phyloP scores from a whole-genome alignment of 2,888 invertebrate species.

The Drosophila cracens region DNA sequence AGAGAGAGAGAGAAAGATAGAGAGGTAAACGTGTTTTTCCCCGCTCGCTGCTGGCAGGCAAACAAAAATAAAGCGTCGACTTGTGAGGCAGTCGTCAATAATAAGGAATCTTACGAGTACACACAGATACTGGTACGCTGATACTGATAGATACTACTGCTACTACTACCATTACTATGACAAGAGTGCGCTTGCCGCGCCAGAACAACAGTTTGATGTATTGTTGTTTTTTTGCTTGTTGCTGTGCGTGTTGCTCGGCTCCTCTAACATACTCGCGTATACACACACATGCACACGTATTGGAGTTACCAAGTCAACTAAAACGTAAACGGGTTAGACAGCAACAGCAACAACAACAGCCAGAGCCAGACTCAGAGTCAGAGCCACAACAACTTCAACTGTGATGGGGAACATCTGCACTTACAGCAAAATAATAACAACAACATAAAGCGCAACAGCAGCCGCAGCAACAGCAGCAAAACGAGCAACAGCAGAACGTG shows the following conservation, averaged over 20 bases:
- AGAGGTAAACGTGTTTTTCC: conserved; percentile 75
- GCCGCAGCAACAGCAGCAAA: conserved; percentile 39
- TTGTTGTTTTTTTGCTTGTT: conserved; percentile 46
- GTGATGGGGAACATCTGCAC: conserved; percentile 42
- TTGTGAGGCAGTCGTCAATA: conserved; percentile 44
- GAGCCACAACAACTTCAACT: conserved; percentile 32
- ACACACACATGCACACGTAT: conserved; percentile 15
- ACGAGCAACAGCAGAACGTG: conserved; percentile 50
- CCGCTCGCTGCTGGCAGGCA: conserved; percentile 52
- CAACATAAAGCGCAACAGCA: conserved; percentile 27
- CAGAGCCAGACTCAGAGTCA: conserved; percentile 22
- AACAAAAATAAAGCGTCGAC: conserved; percentile 66
- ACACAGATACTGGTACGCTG: conserved; percentile 52
- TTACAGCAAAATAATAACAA: conserved; percentile 25
- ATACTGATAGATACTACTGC: conserved; percentile 25
- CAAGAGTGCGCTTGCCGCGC: conserved; percentile 18
- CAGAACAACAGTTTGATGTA: conserved; percentile 65
- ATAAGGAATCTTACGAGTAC: conserved; percentile 72
- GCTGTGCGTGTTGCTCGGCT: conserved; percentile 49
- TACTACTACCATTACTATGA: not conserved
- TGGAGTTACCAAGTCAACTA: conserved; percentile 67
- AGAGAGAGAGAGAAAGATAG: conserved; percentile 4
- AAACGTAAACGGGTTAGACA: conserved; percentile 75
- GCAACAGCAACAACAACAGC: not conserved
- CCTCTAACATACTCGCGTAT: not conserved